Conservation (phyloP, 2,888 invertebrate genomes). For the Melanargia galathea region DNA sequence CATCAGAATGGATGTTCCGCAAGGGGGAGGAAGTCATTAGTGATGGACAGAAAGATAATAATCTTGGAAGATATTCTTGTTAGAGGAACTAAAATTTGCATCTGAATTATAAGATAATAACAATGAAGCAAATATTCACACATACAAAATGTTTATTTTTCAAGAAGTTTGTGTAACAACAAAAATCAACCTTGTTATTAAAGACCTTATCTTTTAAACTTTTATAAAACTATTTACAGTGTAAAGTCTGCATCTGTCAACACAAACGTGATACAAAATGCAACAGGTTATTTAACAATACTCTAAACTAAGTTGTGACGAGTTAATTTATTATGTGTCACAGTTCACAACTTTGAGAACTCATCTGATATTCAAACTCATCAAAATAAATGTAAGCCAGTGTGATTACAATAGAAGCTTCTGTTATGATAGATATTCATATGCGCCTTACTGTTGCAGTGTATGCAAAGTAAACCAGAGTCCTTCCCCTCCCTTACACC, state of each 20-base stretch:
- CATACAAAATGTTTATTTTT: conserved; percentile 83
- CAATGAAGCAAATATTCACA: conserved; percentile 72
- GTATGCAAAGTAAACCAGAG: conserved; percentile 67
- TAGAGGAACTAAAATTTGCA: conserved; percentile 32
- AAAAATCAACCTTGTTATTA: conserved; percentile 81
- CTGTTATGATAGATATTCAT: conserved; percentile 72
- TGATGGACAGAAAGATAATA: conserved; percentile 21
- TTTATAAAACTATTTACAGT: conserved; percentile 81
- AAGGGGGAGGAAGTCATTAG: conserved; percentile 44
- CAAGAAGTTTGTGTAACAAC: conserved; percentile 82
- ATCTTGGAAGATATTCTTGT: conserved; percentile 1
- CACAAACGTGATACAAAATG: conserved; percentile 80
- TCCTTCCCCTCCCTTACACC: conserved; percentile 68
- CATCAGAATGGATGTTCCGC: conserved; percentile 18
- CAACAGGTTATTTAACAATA: conserved; percentile 77
- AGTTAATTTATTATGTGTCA: conserved; percentile 77
- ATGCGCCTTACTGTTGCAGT: conserved; percentile 66
- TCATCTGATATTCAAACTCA: conserved; percentile 62
- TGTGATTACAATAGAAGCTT: conserved; percentile 79
- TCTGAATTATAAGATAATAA: conserved; percentile 47
- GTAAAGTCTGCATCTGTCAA: conserved; percentile 78
- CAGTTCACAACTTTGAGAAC: conserved; percentile 55
- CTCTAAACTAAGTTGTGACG: conserved; percentile 80
- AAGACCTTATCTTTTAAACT: conserved; percentile 78
- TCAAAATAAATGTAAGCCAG: conserved; percentile 67